Evolutionary conservation across 2,888 invertebrate species (phyloP), one percentile per base, ranked within the genome.

Genomic region (Sceliomorpha sp.): DNA sequence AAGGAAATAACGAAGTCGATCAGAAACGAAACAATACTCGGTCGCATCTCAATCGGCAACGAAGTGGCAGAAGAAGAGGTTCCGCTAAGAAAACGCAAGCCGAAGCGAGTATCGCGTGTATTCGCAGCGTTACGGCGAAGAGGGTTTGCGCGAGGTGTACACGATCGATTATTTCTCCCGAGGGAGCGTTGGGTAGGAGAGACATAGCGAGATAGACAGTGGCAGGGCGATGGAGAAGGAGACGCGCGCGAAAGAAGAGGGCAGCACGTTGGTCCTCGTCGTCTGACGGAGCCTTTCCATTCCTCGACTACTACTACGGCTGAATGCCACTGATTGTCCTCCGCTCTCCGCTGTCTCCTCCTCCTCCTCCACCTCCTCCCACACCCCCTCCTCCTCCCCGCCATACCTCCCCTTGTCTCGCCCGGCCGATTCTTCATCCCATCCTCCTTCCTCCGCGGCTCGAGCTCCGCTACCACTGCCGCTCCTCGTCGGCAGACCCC

Each of bases 301-400:
- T 75, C 75, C 80, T 75, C 72, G 77, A 72, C 78, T 78, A 64
- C 63, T 76, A 72, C 81, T 78, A 64, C 63, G 76, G 72, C 81
- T 86, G 86, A 86, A 87, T 86, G 81, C 85, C 84, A 71, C 84
- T 86, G 86, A 87, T 87, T 86, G 85, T 85, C 82, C 83, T 81
- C 79, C 69, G 72, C 77, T 76, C 73, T 73, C 59, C 77, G 76
- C 71, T 58, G 32, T 44, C 72, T 58, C 59, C 51, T 37, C 34
- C 26, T 53, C 63, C 36, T 36, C 39, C 36, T 29, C 20, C 51
- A 27, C 29, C 27, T 64, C 53, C 44, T 27, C 17, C 51, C 66
- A 64, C 64, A 34, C 59, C 51, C 26, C 48, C 45, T 63, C 39
- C 42, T 34, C 62, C 56, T 63, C 26, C 53, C 13, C 36, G 32